phyloP scores from a whole-genome alignment of 1,140 invertebrate genomes.

The Trichomalopsis sarcophagae region DNA sequence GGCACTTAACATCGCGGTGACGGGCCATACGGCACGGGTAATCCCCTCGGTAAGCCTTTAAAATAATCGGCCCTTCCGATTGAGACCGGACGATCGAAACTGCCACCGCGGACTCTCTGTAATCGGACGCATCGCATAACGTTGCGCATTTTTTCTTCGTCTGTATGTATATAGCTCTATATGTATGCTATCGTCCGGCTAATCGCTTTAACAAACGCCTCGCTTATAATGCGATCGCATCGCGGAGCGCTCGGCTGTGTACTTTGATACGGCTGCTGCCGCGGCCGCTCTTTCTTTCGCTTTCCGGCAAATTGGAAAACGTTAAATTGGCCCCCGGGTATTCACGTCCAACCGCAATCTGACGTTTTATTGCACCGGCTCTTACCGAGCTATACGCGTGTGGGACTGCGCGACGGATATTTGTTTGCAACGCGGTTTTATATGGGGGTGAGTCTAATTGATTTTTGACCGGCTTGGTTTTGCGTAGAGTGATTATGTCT shows the following conservation, averaged over 20 bases:
- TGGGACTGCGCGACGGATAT: not conserved
- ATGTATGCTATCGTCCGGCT: conserved; percentile 53
- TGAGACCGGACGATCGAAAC: conserved; percentile 66
- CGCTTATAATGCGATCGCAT: conserved; percentile 71
- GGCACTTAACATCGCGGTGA: conserved; percentile 63
- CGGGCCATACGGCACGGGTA: conserved; percentile 62
- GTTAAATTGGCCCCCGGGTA: not conserved
- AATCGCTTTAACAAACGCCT: conserved; percentile 73
- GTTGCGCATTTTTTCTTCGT: conserved; percentile 58
- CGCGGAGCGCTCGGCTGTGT: not conserved
- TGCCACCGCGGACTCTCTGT: conserved; percentile 28
- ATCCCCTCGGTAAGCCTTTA: conserved; percentile 70
- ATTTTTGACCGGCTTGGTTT: no score
- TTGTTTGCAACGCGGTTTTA: not conserved
- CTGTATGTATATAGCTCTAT: conserved; percentile 57
- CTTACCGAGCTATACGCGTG: not conserved
- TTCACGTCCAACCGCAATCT: conserved; percentile 4
- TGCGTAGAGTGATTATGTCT: no score
- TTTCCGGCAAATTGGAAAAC: conserved; percentile 38
- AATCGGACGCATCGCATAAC: not conserved
- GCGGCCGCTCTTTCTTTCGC: conserved; percentile 5
- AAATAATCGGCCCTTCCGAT: conserved; percentile 68
- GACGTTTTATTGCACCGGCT: not conserved
- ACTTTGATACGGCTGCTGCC: conserved; percentile 3
- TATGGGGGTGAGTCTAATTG: no score